Evolutionary conservation across 2,797 vertebrate species (phyloP).

Genomic region (Dipus sagitta): DNA sequence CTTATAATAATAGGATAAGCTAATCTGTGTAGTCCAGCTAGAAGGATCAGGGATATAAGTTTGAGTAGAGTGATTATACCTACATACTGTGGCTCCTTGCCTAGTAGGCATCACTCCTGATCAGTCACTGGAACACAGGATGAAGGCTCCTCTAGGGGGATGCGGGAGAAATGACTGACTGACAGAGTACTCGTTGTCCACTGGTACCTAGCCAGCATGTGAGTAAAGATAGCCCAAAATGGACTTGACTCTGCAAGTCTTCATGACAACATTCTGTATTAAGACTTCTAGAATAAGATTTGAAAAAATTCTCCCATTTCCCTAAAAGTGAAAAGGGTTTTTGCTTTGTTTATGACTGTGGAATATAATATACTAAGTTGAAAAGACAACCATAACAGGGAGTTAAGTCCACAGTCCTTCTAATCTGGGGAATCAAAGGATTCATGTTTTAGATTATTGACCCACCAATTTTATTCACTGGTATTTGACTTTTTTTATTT

Average conservation of each 20-base stretch:
- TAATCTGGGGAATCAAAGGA: background rate
- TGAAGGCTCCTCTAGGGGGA: constrained; percentile 33
- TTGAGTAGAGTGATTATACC: background rate
- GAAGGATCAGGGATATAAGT: background rate
- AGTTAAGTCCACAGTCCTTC: background rate
- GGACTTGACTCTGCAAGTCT: background rate
- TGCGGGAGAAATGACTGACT: background rate
- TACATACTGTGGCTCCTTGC: background rate
- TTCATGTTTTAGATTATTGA: constrained; percentile 34
- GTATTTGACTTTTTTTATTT: constrained; percentile 1
- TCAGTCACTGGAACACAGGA: constrained; percentile 9
- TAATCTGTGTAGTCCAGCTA: background rate
- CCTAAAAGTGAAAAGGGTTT: background rate
- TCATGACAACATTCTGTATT: background rate
- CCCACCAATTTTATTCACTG: constrained; percentile 39
- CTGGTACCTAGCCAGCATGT: background rate
- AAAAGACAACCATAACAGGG: background rate
- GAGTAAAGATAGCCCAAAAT: background rate
- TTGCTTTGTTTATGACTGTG: background rate
- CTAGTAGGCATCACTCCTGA: constrained; percentile 23
- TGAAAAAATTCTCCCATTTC: background rate
- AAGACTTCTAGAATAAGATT: background rate
- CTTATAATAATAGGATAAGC: background rate
- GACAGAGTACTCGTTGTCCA: background rate
- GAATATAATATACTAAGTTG: background rate